These are phyloP conservation scores for Parauchenoglanis punctatus DNA, from an alignment of 2,797 vertebrate species.

Conservation along the genomic window DNA sequence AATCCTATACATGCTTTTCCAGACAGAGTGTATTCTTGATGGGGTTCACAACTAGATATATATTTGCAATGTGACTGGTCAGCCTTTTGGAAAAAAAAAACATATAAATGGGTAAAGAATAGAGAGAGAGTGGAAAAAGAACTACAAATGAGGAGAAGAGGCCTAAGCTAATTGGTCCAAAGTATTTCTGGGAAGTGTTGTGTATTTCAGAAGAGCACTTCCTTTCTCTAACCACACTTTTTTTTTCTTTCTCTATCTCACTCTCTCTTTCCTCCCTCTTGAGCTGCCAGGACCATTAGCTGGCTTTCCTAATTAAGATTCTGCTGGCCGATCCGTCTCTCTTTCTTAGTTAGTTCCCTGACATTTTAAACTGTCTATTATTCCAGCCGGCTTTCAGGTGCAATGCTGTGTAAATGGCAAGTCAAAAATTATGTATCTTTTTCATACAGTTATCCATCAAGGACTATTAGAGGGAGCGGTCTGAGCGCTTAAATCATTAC, in stretches of 20 bases:
- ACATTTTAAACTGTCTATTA: slow-evolving; percentile 88
- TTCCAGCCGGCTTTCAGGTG: slow-evolving; percentile 81
- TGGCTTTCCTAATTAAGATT: slow-evolving; percentile 82
- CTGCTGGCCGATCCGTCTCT: slow-evolving; percentile 75
- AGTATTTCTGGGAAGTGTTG: slow-evolving; percentile 68
- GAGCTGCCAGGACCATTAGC: slow-evolving; percentile 71
- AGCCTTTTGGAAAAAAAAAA: slow-evolving; percentile 71
- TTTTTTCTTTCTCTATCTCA: slow-evolving; percentile 30
- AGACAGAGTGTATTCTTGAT: slow-evolving; percentile 90
- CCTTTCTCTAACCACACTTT: slow-evolving; percentile 50
- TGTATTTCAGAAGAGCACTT: slow-evolving; percentile 58
- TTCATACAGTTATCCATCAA: slow-evolving; percentile 83
- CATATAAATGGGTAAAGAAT: slow-evolving; percentile 21
- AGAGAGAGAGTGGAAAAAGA: slow-evolving; percentile 24
- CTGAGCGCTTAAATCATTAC: slow-evolving; percentile 76
- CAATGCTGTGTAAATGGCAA: slow-evolving; percentile 86
- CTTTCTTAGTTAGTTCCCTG: slow-evolving; percentile 85
- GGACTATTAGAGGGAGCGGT: slow-evolving; percentile 64
- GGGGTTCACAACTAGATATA: slow-evolving; percentile 85
- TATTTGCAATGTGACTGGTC: slow-evolving; percentile 86
- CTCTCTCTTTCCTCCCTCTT: slow-evolving; percentile 42
- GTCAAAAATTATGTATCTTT: slow-evolving; percentile 84
- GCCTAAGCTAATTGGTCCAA: slow-evolving; percentile 76
- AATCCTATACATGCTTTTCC: slow-evolving; percentile 95
- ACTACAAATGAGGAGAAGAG: slow-evolving; percentile 55